Conservation (phyloP, 2,113 vertebrate genomes). For the Gobiocypris rarus region DNA sequence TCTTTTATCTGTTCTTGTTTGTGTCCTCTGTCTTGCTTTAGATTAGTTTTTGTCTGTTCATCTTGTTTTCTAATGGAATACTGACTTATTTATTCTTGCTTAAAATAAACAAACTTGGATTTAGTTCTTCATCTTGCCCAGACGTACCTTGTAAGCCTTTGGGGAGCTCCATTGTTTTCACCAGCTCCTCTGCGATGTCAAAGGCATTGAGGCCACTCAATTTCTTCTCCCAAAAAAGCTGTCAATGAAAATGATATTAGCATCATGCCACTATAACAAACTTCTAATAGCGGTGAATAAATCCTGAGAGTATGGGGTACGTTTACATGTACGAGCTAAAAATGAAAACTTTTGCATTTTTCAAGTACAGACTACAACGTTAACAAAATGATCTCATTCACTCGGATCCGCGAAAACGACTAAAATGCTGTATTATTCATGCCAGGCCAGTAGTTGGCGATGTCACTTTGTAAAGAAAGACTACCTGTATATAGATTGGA, state of each 20-base stretch:
- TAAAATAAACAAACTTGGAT: neutral
- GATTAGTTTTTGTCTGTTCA: neutral
- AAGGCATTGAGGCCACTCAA: constrained; percentile 93
- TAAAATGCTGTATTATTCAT: too few species aligned
- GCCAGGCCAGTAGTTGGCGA: too few species aligned
- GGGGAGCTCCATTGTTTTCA: constrained; percentile 97
- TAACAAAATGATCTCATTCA: too few species aligned
- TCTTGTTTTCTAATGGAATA: neutral
- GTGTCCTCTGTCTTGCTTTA: constrained; percentile 1
- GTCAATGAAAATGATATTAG: constrained; percentile 24
- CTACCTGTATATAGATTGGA: too few species aligned
- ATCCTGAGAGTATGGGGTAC: neutral
- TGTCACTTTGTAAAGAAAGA: too few species aligned
- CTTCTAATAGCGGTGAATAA: neutral
- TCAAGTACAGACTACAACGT: too few species aligned
- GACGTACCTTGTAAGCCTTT: constrained; percentile 92
- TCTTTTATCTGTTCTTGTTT: neutral
- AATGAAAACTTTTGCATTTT: too few species aligned
- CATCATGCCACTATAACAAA: neutral
- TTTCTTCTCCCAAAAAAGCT: constrained; percentile 99
- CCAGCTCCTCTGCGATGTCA: constrained; percentile 96
- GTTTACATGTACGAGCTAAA: too few species aligned
- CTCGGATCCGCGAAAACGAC: too few species aligned
- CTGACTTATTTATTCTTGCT: neutral
- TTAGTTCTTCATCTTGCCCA: neutral